Evolutionary conservation across 2,113 vertebrate species (phyloP).

Genomic region (Charadrius vociferus): DNA sequence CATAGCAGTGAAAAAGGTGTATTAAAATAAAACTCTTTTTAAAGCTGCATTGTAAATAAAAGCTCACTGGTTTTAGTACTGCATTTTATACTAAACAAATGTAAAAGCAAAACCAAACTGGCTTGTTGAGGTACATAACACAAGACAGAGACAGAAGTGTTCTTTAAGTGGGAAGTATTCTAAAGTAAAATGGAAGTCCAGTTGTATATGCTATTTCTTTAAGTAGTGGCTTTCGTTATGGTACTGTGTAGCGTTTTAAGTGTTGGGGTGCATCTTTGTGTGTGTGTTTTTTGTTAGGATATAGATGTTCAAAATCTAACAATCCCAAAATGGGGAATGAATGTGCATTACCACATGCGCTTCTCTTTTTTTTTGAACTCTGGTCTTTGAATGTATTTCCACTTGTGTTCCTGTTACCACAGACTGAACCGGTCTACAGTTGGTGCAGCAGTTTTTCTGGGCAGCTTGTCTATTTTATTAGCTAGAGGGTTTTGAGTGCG

Average conservation of each 20-base stretch:
- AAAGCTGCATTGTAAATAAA: background rate
- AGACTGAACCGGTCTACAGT: background rate
- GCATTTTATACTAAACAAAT: background rate
- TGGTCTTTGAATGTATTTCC: background rate
- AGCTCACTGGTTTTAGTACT: background rate
- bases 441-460: background rate
- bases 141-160: background rate
- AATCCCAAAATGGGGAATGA: background rate
- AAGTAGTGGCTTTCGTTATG: background rate
- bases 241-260: background rate
- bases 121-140: background rate
- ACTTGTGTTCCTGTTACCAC: background rate
- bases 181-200: background rate
- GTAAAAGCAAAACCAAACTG: background rate
- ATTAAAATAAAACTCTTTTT: background rate
- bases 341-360: background rate
- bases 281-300: background rate
- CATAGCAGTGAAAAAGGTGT: background rate
- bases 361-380: background rate
- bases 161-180: background rate
- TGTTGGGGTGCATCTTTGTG: background rate
- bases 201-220: background rate
- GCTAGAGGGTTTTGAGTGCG: background rate
- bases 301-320: background rate
- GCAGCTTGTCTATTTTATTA: background rate